Conservation (phyloP, 2,797 vertebrate species). For the Poecilia velifera region DNA sequence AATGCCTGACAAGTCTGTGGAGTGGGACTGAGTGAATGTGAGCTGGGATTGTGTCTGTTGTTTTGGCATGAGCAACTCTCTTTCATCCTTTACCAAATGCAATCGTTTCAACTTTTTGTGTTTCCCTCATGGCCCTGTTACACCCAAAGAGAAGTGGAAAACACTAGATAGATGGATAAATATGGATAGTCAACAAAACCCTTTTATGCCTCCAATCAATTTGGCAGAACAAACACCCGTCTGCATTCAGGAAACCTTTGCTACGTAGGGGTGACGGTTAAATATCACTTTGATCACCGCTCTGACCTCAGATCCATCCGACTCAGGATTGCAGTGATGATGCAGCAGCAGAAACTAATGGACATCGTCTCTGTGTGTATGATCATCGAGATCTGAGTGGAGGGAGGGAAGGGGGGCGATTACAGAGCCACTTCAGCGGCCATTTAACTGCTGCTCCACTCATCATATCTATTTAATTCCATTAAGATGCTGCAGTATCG, state of each 20-base stretch:
- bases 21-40: slow-evolving; percentile 2
- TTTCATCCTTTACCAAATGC: slow-evolving; percentile 43
- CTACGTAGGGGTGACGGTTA: slow-evolving; percentile 22
- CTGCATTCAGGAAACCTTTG: slow-evolving; percentile 4
- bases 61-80: slow-evolving; percentile 36
- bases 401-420: slow-evolving; percentile 46
- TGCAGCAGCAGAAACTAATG: slow-evolving; percentile 39
- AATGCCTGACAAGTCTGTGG: slow-evolving; percentile 17
- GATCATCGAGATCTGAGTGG: slow-evolving; percentile 31
- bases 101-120: slow-evolving; percentile 29
- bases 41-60: slow-evolving; percentile 36
- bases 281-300: slow-evolving; percentile 48
- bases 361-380: slow-evolving; percentile 35
- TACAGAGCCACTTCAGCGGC: slow-evolving; percentile 53
- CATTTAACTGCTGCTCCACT: slow-evolving; percentile 52
- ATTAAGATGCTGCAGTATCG: slow-evolving; percentile 53
- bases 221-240: not conserved
- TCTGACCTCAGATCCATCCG: slow-evolving; percentile 35
- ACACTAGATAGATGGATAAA: not conserved
- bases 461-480: slow-evolving; percentile 63
- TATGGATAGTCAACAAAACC: not conserved
- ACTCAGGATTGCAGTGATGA: slow-evolving; percentile 36
- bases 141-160: not conserved
- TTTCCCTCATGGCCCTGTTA: not conserved
- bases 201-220: not conserved